Evolutionary conservation across 2,113 vertebrate genomes (phyloP), one percentile per base, ranked within the genome.

Genomic region (Eptesicus fuscus): DNA sequence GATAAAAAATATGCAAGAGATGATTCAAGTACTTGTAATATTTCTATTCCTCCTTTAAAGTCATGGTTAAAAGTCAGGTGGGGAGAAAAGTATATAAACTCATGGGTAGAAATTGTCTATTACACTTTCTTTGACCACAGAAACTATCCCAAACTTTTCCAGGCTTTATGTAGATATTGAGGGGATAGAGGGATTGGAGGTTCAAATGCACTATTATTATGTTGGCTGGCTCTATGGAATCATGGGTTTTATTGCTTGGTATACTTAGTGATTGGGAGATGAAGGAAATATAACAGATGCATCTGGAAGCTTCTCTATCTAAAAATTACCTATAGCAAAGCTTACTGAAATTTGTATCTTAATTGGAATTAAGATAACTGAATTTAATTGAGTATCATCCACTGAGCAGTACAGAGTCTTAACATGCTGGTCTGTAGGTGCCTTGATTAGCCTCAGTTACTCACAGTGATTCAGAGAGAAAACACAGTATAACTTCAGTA

Each of bases 401-500:
- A 79, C 23, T 22, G 35, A 92, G 32, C 28, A 85, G n/a, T 20
- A 70, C 1, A 92, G n/a, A 83, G 22, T 80, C 32, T 94, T 82
- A 88, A 92, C 0, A 22, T 18, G 17, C 32, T 89, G 25, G 22
- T 76, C 37, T 91, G 2, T 5, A 59, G 23, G 28, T 40, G 4
- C 77, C 61, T 86, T 80, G 42, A 65, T 53, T 73, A 91, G 30
- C 37, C 44, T 93, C 67, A 71, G 25, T 77, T 87, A 71, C 23
- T 83, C 37, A 65, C 18, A 65, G 28, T 56, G 40, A 95, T 8
- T 80, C 30, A 90, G 35, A 78, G 32, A 88, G 20, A 56, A 61
- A 61, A 82, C 32, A 84, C 70, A 90, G 94, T 49, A 49, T 83
- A 92, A 59, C 51, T 89, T 91, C 51, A 96, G 14, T 95, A 83